Conservation (phyloP, 2,888 invertebrate genomes). For the Mongoloraphidia duomilia region DNA sequence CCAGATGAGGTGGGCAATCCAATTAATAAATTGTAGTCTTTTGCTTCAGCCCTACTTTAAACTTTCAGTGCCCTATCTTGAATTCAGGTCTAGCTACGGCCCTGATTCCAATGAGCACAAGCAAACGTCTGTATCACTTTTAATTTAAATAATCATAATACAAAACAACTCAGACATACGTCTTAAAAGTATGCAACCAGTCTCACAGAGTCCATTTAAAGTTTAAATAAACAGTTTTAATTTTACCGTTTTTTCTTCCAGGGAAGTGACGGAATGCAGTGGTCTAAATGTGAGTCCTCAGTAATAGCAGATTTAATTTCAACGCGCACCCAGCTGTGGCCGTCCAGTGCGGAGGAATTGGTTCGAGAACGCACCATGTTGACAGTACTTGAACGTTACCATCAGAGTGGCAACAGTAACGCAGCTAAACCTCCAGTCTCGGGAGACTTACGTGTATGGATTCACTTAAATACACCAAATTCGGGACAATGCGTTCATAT, state of each 20-base stretch:
- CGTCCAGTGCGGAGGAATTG: constrained; percentile 58
- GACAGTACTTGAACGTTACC: constrained; percentile 54
- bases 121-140: too few relatives aligned
- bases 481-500: constrained; percentile 41
- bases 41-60: too few relatives aligned
- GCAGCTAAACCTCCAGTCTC: constrained; percentile 48
- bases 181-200: too few relatives aligned
- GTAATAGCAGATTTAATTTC: constrained; percentile 66
- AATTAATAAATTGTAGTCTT: too few relatives aligned
- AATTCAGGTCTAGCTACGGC: too few relatives aligned
- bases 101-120: too few relatives aligned
- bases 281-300: constrained; percentile 53
- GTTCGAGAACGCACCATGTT: constrained; percentile 64
- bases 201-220: too few relatives aligned
- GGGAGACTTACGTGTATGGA: constrained; percentile 69
- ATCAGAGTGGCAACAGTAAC: constrained; percentile 43
- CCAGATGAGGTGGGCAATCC: too few relatives aligned
- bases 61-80: too few relatives aligned
- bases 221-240: too few relatives aligned
- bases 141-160: too few relatives aligned
- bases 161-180: too few relatives aligned
- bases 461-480: constrained; percentile 50
- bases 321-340: constrained; percentile 64
- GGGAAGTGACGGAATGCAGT: constrained; percentile 37
- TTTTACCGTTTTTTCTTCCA: constrained; percentile 10